A percentile compares a stretch with the other conserved stretches of the same genome.
These are phyloP conservation scores for Bos javanicus DNA, from an alignment of 2,113 vertebrate genomes.

Conservation along the genomic window DNA sequence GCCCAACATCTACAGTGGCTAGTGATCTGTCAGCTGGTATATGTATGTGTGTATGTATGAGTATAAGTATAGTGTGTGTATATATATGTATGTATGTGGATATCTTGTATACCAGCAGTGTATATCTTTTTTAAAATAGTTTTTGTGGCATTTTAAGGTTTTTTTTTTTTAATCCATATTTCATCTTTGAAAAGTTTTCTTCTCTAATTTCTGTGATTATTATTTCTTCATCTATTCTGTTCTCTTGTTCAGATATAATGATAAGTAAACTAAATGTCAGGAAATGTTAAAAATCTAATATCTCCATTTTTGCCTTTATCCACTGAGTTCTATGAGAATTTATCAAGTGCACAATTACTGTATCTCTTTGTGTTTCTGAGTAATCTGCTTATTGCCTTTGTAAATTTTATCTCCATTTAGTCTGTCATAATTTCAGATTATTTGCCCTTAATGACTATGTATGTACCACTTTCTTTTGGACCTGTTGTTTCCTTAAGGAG, in stretches of 20 bases:
- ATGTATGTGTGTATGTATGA: background rate
- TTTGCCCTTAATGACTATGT: background rate
- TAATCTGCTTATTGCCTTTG: background rate
- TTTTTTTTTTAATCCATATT: background rate
- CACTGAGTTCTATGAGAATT: background rate
- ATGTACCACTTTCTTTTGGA: background rate
- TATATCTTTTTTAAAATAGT: background rate
- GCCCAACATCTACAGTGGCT: background rate
- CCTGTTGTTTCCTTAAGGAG: background rate
- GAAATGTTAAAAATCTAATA: background rate
- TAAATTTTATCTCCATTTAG: background rate
- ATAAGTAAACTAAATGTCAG: background rate
- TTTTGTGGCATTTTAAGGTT: background rate
- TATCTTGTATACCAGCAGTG: background rate
- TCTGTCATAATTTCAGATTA: background rate
- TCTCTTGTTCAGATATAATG: background rate
- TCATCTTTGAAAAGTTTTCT: background rate
- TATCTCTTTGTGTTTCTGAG: background rate
- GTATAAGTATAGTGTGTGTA: background rate
- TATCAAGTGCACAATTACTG: background rate
- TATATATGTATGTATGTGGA: rapidly evolving
- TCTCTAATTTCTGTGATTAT: background rate
- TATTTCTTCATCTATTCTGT: background rate
- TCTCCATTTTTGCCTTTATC: background rate
- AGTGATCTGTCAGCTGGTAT: background rate